These are phyloP conservation scores for Eumacrocentrus americanus DNA, from an alignment of 2,888 invertebrate genomes.

Conservation along the genomic window DNA sequence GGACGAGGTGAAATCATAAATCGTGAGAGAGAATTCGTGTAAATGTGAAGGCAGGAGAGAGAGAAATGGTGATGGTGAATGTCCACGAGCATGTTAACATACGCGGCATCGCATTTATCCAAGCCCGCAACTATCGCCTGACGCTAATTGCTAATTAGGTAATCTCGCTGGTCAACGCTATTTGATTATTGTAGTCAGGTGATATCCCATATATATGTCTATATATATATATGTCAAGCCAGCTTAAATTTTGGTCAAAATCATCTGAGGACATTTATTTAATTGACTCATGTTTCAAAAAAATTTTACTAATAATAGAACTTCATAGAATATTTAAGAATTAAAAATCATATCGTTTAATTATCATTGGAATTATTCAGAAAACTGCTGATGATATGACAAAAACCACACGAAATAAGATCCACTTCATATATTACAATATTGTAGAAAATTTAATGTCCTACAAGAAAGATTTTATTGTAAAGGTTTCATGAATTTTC, in stretches of 20 bases:
- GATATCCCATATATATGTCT: not conserved
- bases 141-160: constrained; percentile 33
- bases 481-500: no score
- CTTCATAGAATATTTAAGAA: no score
- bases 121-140: constrained; percentile 14
- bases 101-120: constrained; percentile 24
- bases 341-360: no score
- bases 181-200: constrained; percentile 29
- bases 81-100: constrained; percentile 21
- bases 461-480: no score
- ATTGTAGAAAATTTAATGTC: not conserved
- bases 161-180: constrained; percentile 28
- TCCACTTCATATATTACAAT: no score
- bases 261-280: no score
- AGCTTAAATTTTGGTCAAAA: no score
- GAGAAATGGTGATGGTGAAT: constrained; percentile 18
- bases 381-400: no score
- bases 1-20: constrained; percentile 15
- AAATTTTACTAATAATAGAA: no score
- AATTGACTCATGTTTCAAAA: no score
- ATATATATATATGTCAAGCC: not conserved
- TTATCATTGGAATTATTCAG: no score
- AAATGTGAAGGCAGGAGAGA: not conserved
- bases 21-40: constrained; percentile 16
- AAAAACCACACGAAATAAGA: no score